phyloP scores from a whole-genome alignment of 2,797 vertebrate genomes.

The Squalus acanthias region DNA sequence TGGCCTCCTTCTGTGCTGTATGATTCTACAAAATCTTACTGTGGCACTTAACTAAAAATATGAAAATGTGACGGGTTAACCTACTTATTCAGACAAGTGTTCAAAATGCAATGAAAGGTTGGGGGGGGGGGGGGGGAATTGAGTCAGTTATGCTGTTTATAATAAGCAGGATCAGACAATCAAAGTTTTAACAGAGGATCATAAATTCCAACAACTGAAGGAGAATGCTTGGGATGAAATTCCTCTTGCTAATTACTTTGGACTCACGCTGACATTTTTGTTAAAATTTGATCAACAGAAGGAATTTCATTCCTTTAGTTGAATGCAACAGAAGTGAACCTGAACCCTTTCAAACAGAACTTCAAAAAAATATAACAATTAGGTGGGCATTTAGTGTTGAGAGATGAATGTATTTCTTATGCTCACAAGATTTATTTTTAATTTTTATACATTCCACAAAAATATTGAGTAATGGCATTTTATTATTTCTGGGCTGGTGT shows the following conservation, averaged over 20 bases:
- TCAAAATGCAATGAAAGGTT: neutral
- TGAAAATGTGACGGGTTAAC: neutral
- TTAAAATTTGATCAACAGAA: too few species aligned
- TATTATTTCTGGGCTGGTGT: neutral
- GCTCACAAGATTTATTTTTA: neutral
- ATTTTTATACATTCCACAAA: neutral
- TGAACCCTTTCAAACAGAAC: too few species aligned
- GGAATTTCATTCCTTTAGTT: too few species aligned
- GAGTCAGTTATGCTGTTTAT: neutral
- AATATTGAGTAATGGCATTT: neutral
- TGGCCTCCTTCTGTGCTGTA: neutral
- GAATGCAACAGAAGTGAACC: too few species aligned
- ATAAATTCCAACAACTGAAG: neutral
- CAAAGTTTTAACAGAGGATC: neutral
- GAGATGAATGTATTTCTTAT: neutral
- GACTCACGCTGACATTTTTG: neutral
- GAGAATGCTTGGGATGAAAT: neutral
- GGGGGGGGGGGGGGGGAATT: neutral
- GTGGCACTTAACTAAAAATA: neutral
- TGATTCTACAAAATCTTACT: neutral
- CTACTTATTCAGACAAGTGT: neutral
- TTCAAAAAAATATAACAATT: too few species aligned
- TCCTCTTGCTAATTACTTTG: neutral
- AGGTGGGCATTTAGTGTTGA: too few species aligned
- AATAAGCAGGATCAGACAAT: neutral